A percentile compares a stretch with the other conserved stretches of the same genome.
Evolutionary conservation across 2,888 invertebrate species (phyloP).

Genomic region (Flabesymbios commensalis): DNA sequence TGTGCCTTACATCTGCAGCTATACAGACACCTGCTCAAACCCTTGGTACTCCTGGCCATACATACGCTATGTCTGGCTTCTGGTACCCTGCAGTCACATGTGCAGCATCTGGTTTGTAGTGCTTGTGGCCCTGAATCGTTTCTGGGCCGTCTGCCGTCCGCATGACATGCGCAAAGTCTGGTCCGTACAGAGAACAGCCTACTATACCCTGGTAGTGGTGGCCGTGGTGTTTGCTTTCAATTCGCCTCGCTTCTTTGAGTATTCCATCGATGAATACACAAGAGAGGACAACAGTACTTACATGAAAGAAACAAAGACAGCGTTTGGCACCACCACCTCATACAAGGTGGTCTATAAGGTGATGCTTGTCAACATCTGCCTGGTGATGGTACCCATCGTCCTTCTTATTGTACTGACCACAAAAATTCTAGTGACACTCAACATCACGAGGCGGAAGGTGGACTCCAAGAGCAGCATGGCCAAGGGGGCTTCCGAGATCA

Average conservation of each 20-base stretch:
- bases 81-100: conserved; percentile 37
- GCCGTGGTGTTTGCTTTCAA: conserved; percentile 30
- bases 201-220: conserved; percentile 30
- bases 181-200: conserved; percentile 26
- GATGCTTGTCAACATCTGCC: conserved; percentile 31
- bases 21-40: conserved; percentile 27
- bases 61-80: conserved; percentile 35
- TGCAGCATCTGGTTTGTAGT: conserved; percentile 38
- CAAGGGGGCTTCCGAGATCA: conserved; percentile 14
- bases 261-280: conserved; percentile 21
- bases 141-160: conserved; percentile 38
- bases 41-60: conserved; percentile 36
- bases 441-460: not conserved
- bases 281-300: conserved; percentile 3
- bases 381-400: conserved; percentile 30
- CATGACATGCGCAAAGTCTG: conserved; percentile 27
- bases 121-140: conserved; percentile 35
- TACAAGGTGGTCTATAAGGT: conserved; percentile 36
- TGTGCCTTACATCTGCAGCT: conserved; percentile 36
- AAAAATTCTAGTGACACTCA: conserved; percentile 28
- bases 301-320: conserved; percentile 20
- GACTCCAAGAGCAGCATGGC: not conserved
- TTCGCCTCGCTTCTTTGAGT: conserved; percentile 37
- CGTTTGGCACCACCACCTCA: conserved; percentile 23
- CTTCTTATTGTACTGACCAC: conserved; percentile 29